Percentiles rank a stretch among this genome's conserved stretches.
Conservation (phyloP, 2,888 invertebrate species). For the Dryococelus australis region DNA sequence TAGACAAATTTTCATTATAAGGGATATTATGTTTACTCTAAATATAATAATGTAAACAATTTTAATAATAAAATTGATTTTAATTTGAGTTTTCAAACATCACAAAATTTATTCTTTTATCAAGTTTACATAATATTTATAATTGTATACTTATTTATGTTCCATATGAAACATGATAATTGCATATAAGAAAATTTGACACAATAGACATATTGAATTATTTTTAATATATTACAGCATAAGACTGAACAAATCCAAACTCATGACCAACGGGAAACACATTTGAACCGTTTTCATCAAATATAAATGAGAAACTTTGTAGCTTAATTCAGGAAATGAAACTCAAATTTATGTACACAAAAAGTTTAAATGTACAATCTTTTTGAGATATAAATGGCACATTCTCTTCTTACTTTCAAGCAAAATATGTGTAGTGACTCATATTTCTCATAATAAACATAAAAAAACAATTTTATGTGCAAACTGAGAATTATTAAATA, state of each 20-base stretch:
- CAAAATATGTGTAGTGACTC: background rate
- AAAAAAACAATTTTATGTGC: background rate
- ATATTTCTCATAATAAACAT: background rate
- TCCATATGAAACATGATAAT: constrained; percentile 19
- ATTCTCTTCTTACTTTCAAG: background rate
- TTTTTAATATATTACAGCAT: constrained; percentile 25
- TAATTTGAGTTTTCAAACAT: constrained; percentile 26
- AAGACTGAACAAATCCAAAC: background rate
- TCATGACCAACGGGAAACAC: background rate
- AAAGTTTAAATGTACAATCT: background rate
- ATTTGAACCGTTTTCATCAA: background rate
- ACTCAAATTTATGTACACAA: background rate
- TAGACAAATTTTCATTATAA: too few species aligned
- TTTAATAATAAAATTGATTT: constrained; percentile 27
- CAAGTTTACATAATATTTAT: constrained; percentile 27
- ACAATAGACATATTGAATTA: constrained; percentile 16
- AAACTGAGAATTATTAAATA: background rate
- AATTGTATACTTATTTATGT: constrained; percentile 23
- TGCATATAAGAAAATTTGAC: constrained; percentile 13
- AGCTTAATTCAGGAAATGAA: background rate
- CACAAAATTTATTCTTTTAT: constrained; percentile 28
- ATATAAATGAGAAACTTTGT: background rate
- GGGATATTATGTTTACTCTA: background rate
- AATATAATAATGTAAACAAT: background rate
- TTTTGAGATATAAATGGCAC: background rate